phyloP scores from a whole-genome alignment of 2,113 vertebrate genomes.

The Anhinga anhinga region DNA sequence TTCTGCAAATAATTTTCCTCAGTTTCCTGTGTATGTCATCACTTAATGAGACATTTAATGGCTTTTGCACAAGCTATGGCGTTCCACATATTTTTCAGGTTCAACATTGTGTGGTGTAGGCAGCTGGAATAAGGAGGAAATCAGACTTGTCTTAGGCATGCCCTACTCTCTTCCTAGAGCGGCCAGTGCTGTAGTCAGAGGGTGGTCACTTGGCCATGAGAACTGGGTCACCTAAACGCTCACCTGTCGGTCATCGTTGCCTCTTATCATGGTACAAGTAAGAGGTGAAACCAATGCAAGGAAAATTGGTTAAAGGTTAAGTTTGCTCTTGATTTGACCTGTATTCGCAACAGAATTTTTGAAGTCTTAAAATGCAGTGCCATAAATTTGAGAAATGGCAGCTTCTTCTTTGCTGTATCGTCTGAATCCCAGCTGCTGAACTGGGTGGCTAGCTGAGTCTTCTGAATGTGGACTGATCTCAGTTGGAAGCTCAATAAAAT shows the following conservation, averaged over 20 bases:
- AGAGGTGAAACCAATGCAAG: not conserved
- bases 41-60: not conserved
- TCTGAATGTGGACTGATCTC: not conserved
- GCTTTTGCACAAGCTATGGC: not conserved
- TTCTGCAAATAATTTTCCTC: not conserved
- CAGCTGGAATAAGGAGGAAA: not conserved
- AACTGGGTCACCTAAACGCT: not conserved
- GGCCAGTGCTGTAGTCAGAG: not conserved
- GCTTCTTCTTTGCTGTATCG: not conserved
- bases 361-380: not conserved
- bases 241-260: not conserved
- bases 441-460: not conserved
- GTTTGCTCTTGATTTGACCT: not conserved
- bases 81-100: not conserved
- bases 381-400: not conserved
- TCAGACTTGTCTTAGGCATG: accelerated
- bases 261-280: not conserved
- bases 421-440: not conserved
- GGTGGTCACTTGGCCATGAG: not conserved
- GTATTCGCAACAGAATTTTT: not conserved
- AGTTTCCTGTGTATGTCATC: not conserved
- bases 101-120: not conserved
- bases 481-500: not conserved
- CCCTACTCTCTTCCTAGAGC: not conserved
- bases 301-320: not conserved